Evolutionary conservation across 1,140 invertebrate species (phyloP).

Genomic region (Pemphigus obesinymphae): DNA sequence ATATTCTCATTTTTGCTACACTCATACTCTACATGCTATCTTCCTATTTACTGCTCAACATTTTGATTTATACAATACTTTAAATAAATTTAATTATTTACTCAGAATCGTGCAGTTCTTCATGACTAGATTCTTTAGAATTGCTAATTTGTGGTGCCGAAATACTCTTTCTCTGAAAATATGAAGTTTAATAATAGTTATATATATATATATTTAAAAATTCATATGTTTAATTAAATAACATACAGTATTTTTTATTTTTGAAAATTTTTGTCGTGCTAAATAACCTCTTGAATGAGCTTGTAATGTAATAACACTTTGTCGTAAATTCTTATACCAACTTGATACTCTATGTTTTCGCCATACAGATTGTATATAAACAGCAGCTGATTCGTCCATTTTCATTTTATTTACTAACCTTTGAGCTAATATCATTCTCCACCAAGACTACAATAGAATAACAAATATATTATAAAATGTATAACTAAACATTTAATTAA

Average conservation of each 20-base stretch:
- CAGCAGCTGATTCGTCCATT: constrained; percentile 56
- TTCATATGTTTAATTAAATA: neutral
- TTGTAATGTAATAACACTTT: constrained; percentile 65
- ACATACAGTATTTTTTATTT: constrained; percentile 49
- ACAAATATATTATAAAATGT: neutral
- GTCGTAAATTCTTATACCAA: constrained; percentile 63
- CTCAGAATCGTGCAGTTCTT: constrained; percentile 52
- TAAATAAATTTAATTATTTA: constrained; percentile 19
- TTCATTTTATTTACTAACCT: constrained; percentile 51
- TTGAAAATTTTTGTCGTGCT: constrained; percentile 54
- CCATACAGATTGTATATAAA: constrained; percentile 73
- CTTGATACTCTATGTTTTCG: constrained; percentile 60
- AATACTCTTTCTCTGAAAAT: constrained; percentile 14
- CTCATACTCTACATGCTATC: too few relatives aligned
- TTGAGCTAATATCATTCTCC: constrained; percentile 61
- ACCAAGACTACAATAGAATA: constrained; percentile 55
- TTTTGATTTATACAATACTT: too few relatives aligned
- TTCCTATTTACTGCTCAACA: too few relatives aligned
- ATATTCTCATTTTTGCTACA: too few relatives aligned
- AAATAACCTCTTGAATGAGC: constrained; percentile 63
- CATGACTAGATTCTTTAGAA: constrained; percentile 57
- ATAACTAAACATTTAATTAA: neutral
- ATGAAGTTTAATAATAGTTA: neutral
- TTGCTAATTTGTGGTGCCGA: constrained; percentile 45
- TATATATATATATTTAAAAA: neutral